Percentiles rank a stretch among this genome's conserved stretches.
Evolutionary conservation across 2,113 vertebrate species (phyloP).

Genomic region (Calyptommatus sinebrachiatus): DNA sequence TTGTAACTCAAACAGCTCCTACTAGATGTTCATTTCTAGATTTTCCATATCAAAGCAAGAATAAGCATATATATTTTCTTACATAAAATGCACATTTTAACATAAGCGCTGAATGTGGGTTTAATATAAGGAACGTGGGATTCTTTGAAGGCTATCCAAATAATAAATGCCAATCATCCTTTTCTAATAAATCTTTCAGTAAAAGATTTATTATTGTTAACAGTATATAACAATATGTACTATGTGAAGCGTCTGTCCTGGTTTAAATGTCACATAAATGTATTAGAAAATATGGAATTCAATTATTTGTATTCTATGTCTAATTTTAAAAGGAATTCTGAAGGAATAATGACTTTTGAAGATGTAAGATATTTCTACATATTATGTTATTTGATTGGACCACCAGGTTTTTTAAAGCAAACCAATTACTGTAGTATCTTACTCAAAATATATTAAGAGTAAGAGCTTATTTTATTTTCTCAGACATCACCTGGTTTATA

Average conservation of each 20-base stretch:
- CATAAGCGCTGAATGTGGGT: no score
- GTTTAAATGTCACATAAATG: conserved; percentile 6
- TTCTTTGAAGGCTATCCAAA: no score
- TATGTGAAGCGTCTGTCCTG: neutral
- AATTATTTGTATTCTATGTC: conserved; percentile 14
- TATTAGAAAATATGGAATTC: neutral
- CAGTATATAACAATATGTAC: neutral
- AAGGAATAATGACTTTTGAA: conserved; percentile 2
- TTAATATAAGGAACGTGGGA: no score
- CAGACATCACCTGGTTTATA: neutral
- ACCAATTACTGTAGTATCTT: conserved; percentile 12
- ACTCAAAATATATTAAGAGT: no score
- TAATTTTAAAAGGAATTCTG: conserved; percentile 25
- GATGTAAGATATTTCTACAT: conserved; percentile 4
- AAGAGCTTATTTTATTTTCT: neutral
- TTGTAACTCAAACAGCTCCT: no score
- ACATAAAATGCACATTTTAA: no score
- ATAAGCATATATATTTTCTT: no score
- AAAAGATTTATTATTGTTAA: neutral
- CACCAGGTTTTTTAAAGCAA: neutral
- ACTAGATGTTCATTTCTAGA: no score
- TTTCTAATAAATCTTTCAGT: rapidly evolving
- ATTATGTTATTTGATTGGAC: neutral
- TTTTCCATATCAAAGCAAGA: no score
- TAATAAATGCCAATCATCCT: no score